Evolutionary conservation across 2,888 invertebrate species (phyloP), one percentile per base, ranked within the genome.

Genomic region (Cepaea hortensis): DNA sequence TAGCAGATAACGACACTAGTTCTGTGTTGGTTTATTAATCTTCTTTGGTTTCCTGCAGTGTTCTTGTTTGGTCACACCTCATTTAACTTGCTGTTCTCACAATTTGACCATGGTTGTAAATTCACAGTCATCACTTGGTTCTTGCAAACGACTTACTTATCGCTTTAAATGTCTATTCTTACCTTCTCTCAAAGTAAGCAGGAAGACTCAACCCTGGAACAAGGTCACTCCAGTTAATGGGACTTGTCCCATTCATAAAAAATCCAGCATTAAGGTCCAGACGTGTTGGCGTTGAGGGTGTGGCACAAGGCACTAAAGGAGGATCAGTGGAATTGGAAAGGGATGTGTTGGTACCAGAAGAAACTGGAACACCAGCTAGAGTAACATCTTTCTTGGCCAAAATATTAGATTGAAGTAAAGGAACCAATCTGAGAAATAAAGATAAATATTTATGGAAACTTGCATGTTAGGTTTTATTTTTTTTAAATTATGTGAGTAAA

Each of bases 101-200:
- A 35, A 35, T 35, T 35, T 35, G 35, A 35, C 35, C 35, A 35
- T 35, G 35, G 35, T 35, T 35, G 35, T 35, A 35, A 35, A 35
- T 35, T 35, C 35, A 35, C 35, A 35, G 35, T 35, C 35, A 35
- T 35, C 35, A 35, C 35, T 35, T 35, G 35, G 35, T 35, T 35
- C 35, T 35, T 35, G 35, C 35, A 35, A 35, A 35, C 35, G 35
- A 35, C 35, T 35, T 35, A 35, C 35, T 35, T 35, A 35, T 55
- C 11, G 2, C 11, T 55, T 6, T 55, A 9, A 55, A 55, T 55
- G 55, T 55, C 18, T 23, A 70, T n/a, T 65, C 76, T 62, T 73
- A 86, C 86, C 62, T 82, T 65, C 76, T 76, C 48, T 81, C 68
- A 75, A 86, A 86, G 68, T 81, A 81, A 9, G 15, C 72, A 35